These are phyloP conservation scores for Epiblema foenella DNA, from an alignment of 2,888 invertebrate species.

Conservation along the genomic window DNA sequence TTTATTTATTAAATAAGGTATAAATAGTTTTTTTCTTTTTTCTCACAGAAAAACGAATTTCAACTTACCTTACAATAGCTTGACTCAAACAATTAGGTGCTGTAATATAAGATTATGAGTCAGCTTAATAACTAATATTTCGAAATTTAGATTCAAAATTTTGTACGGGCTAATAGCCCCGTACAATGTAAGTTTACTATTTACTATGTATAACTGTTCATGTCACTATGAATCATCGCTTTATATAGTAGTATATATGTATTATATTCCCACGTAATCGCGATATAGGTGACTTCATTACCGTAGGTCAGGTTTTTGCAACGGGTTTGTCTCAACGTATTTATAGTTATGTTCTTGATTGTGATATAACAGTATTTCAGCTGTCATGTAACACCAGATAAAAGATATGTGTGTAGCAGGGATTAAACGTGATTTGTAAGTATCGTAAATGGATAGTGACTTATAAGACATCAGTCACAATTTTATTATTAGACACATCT, in stretches of 20 bases:
- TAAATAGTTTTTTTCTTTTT: too few relatives aligned
- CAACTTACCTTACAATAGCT: too few relatives aligned
- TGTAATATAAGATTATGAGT: too few relatives aligned
- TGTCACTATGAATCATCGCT: constrained; percentile 39
- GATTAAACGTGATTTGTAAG: neutral
- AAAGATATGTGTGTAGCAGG: neutral
- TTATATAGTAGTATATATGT: constrained; percentile 43
- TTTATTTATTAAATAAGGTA: too few relatives aligned
- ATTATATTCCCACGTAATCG: constrained; percentile 43
- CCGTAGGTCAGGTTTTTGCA: constrained; percentile 64
- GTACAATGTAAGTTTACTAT: constrained; percentile 38
- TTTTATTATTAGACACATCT: too few relatives aligned
- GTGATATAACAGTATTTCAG: neutral
- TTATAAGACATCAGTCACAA: too few relatives aligned
- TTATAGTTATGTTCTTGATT: constrained; percentile 35
- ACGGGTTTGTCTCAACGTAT: constrained; percentile 48
- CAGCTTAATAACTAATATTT: too few relatives aligned
- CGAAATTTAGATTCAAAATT: too few relatives aligned
- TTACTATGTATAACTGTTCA: constrained; percentile 38
- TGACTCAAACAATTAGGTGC: too few relatives aligned
- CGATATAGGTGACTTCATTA: constrained; percentile 49
- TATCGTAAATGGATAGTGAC: neutral
- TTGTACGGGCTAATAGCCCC: too few relatives aligned
- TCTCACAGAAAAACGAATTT: too few relatives aligned
- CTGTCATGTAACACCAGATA: constrained; percentile 3